phyloP scores from a whole-genome alignment of 2,113 vertebrate species.

The Athene cunicularia region DNA sequence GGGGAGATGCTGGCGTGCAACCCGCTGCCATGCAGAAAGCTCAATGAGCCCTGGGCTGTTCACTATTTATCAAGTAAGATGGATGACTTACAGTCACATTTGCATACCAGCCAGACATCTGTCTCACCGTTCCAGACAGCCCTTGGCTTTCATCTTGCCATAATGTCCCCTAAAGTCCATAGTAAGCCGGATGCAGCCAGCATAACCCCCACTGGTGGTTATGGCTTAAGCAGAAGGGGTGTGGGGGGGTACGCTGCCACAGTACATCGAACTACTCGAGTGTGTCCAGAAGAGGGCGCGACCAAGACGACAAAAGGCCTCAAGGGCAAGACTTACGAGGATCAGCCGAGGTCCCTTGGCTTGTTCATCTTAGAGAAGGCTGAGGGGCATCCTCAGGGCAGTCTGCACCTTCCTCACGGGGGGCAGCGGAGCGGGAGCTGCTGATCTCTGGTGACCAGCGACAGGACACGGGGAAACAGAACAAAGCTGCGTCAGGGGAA shows the following conservation, averaged over 20 bases:
- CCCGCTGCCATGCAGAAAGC: neutral
- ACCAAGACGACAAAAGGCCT: neutral
- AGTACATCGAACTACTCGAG: neutral
- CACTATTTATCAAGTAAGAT: neutral
- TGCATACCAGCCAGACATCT: no score
- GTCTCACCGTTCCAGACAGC: no score
- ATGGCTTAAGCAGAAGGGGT: no score
- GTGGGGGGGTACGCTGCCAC: no score
- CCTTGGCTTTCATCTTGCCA: no score
- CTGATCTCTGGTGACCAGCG: neutral
- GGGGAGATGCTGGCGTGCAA: neutral
- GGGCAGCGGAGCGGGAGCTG: neutral
- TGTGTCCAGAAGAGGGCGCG: neutral
- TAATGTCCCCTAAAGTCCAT: no score
- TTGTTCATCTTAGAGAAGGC: neutral
- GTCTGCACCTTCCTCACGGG: neutral
- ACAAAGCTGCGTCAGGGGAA: neutral
- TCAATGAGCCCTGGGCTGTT: neutral
- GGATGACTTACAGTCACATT: neutral
- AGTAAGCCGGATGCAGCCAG: no score
- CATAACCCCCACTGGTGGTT: no score
- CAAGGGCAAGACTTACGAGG: neutral
- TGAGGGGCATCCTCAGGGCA: neutral
- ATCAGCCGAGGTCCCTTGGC: neutral
- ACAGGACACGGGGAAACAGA: no score